Conservation (phyloP, 1,140 invertebrate genomes). For the Drosophila kikkawai region DNA sequence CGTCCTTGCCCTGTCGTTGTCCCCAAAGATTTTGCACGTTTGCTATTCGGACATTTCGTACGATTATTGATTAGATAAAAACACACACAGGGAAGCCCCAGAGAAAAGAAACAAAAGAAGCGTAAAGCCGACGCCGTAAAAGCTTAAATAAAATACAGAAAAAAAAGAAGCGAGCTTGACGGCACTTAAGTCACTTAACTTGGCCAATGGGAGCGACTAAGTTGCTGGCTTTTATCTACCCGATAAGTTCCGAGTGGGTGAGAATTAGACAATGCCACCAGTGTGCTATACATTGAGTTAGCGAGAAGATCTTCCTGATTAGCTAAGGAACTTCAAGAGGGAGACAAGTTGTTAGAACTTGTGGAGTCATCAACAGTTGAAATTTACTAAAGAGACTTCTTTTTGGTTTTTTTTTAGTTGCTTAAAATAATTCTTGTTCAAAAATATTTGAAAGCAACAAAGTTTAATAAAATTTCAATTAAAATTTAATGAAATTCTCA, state of each 20-base stretch:
- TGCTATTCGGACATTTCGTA: conserved; percentile 78
- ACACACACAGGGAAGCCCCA: conserved; percentile 25
- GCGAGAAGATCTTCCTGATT: conserved; percentile 21
- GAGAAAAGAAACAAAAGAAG: conserved; percentile 50
- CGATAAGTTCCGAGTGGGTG: conserved; percentile 36
- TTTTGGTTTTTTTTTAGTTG: no score
- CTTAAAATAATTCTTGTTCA: no score
- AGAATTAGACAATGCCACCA: conserved; percentile 62
- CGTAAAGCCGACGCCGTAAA: conserved; percentile 46
- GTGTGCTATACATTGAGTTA: conserved; percentile 7
- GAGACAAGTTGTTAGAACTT: neutral
- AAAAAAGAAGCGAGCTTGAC: conserved; percentile 50
- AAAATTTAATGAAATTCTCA: no score
- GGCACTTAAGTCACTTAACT: conserved; percentile 81
- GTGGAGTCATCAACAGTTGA: neutral
- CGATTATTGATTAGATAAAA: conserved; percentile 82
- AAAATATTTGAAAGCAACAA: neutral
- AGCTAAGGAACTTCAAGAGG: conserved; percentile 6
- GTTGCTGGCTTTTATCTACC: conserved; percentile 34
- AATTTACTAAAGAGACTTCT: no score
- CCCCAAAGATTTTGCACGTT: conserved; percentile 80
- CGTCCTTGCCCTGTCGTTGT: conserved; percentile 65
- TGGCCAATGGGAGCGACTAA: conserved; percentile 56
- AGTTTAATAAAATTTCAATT: neutral
- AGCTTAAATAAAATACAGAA: conserved; percentile 42